phyloP scores from a whole-genome alignment of 2,888 invertebrate genomes.

The Agriopis aurantiaria region DNA sequence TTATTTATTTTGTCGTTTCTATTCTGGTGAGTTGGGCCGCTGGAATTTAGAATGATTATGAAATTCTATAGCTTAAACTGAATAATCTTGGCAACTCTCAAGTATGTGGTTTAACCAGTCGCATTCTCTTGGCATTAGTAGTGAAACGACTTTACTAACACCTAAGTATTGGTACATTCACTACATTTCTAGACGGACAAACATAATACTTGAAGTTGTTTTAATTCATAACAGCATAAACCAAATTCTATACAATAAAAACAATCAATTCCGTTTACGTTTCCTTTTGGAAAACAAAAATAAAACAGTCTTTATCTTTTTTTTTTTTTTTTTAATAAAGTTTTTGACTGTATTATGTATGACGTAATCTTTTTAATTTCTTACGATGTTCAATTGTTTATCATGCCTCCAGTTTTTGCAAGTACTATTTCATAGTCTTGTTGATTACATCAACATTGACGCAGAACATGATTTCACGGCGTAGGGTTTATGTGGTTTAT shows the following conservation, averaged over 20 bases:
- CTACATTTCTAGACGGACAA: conserved; percentile 1
- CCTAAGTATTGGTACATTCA: neutral
- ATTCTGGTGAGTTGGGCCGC: conserved; percentile 13
- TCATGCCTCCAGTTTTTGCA: conserved; percentile 8
- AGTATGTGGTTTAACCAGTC: conserved; percentile 32
- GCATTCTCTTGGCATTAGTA: conserved; percentile 19
- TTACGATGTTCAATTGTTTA: conserved; percentile 3
- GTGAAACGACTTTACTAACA: neutral
- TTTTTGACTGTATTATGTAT: too few species aligned
- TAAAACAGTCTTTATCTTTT: neutral
- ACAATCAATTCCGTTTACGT: neutral
- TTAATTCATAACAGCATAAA: too few species aligned
- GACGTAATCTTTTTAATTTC: too few species aligned
- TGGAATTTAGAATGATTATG: conserved; percentile 32
- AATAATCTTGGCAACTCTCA: conserved; percentile 31
- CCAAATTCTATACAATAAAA: neutral
- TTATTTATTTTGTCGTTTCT: conserved; percentile 18
- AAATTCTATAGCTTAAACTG: conserved; percentile 27
- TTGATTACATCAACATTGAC: conserved; percentile 14
- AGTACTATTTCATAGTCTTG: neutral
- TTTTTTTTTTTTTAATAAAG: neutral
- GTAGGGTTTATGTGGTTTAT: neutral
- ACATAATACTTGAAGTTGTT: neutral
- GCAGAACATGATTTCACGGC: conserved; percentile 6
- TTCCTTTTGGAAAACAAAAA: neutral